These are phyloP conservation scores for Griposia aprilina DNA, from an alignment of 2,888 invertebrate genomes.

Conservation along the genomic window DNA sequence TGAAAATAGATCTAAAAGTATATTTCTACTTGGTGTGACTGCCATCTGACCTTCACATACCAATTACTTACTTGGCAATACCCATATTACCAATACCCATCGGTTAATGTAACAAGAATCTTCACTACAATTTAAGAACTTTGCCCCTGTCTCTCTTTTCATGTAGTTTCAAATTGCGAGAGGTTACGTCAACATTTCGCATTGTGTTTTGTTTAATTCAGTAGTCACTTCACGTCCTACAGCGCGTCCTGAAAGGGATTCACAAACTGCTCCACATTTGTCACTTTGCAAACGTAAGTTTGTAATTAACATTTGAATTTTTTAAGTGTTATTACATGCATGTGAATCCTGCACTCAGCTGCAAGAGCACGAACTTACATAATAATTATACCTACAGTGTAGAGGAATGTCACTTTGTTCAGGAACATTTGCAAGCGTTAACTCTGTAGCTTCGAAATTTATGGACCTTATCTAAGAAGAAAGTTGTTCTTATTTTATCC, in stretches of 20 bases:
- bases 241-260: constrained; percentile 7
- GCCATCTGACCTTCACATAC: background rate
- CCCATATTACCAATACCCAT: background rate
- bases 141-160: background rate
- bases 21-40: background rate
- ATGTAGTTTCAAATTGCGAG: background rate
- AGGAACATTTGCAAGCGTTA: constrained; percentile 30
- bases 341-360: background rate
- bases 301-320: constrained; percentile 2
- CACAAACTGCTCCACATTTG: constrained; percentile 11
- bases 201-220: constrained; percentile 10
- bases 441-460: constrained; percentile 31
- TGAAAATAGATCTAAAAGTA: background rate
- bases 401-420: constrained; percentile 25
- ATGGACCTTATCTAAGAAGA: constrained; percentile 49
- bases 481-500: constrained; percentile 42
- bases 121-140: background rate
- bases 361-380: background rate
- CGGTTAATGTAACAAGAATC: background rate
- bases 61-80: background rate
- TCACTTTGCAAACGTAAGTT: constrained; percentile 9
- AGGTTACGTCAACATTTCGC: constrained; percentile 4
- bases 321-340: constrained; percentile 5
- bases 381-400: constrained; percentile 23
- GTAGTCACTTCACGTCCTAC: background rate